Percentiles rank a stretch among this genome's conserved stretches.
Conservation (phyloP, 1,140 invertebrate species). For the Diorhabda sublineata region DNA sequence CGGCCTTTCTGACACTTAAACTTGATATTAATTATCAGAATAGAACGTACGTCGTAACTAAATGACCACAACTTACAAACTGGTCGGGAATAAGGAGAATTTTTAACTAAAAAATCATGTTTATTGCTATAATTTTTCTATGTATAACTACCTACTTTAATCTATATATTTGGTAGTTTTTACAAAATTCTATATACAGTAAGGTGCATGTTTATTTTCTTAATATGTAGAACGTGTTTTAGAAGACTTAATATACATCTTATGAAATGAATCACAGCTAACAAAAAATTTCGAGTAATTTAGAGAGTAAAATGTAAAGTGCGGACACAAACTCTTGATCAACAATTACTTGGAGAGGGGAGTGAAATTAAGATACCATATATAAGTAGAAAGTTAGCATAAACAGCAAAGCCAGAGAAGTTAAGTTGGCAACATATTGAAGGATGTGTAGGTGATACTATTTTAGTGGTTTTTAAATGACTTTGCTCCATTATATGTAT, state of each 20-base stretch:
- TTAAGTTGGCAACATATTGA: too few species aligned
- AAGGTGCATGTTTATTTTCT: not conserved
- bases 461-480: too few species aligned
- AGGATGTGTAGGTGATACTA: too few species aligned
- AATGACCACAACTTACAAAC: not conserved
- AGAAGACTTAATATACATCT: not conserved
- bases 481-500: too few species aligned
- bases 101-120: not conserved
- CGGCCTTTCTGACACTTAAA: not conserved
- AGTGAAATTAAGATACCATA: too few species aligned
- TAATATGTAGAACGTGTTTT: not conserved
- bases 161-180: not conserved
- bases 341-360: too few species aligned
- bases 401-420: too few species aligned
- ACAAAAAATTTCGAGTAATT: too few species aligned
- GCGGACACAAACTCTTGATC: too few species aligned
- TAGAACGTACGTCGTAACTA: not conserved
- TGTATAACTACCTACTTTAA: not conserved
- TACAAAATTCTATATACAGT: not conserved
- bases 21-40: not conserved
- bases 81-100: not conserved
- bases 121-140: not conserved
- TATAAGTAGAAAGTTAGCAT: too few species aligned
- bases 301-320: too few species aligned
- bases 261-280: too few species aligned